phyloP scores from a whole-genome alignment of 1,140 invertebrate species.

The Bicyclus anynana region DNA sequence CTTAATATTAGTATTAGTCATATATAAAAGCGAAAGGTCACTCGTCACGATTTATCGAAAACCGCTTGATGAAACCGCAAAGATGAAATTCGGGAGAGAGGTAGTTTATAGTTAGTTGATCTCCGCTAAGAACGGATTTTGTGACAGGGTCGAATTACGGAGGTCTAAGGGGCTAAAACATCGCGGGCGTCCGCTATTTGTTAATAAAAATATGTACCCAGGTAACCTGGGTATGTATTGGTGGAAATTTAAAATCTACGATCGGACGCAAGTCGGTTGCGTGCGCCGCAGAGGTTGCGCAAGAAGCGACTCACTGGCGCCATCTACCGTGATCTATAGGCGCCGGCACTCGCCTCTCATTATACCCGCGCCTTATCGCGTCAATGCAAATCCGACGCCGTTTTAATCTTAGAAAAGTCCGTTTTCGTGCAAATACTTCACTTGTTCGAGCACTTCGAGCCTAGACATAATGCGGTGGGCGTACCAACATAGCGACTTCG shows the following conservation, averaged over 20 bases:
- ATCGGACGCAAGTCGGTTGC: constrained; percentile 22
- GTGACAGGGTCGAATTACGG: too few relatives aligned
- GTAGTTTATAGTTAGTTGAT: too few relatives aligned
- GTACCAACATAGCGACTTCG: too few relatives aligned
- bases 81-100: too few relatives aligned
- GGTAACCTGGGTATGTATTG: neutral
- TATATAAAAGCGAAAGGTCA: too few relatives aligned
- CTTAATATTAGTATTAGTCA: too few relatives aligned
- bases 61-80: too few relatives aligned
- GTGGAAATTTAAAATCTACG: neutral
- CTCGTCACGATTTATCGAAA: too few relatives aligned
- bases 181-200: too few relatives aligned
- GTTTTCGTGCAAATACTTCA: constrained; percentile 43
- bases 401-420: constrained; percentile 62
- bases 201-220: too few relatives aligned
- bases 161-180: too few relatives aligned
- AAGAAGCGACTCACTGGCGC: constrained; percentile 51
- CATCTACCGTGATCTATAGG: constrained; percentile 66
- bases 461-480: constrained; percentile 42
- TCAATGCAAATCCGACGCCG: constrained; percentile 63
- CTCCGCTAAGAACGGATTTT: too few relatives aligned
- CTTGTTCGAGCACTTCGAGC: constrained; percentile 28
- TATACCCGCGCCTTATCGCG: constrained; percentile 42
- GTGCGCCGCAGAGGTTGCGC: constrained; percentile 45
- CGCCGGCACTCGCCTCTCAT: constrained; percentile 51